Percentiles rank a stretch among this genome's conserved stretches.
Evolutionary conservation across 2,888 invertebrate genomes (phyloP).

Genomic region (Luperina nickerlii): DNA sequence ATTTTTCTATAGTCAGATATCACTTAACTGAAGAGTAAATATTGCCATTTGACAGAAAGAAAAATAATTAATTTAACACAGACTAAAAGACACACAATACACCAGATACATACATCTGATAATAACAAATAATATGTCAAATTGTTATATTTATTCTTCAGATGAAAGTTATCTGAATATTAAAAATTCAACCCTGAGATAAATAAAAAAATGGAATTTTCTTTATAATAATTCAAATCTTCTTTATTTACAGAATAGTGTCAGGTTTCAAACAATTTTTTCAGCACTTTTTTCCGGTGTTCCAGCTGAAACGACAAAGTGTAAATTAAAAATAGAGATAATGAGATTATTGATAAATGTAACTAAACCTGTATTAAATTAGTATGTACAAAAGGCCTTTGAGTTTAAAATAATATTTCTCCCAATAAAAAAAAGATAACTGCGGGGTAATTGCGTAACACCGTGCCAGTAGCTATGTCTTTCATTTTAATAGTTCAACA

Average conservation of each 20-base stretch:
- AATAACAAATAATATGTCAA: not conserved
- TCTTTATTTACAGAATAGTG: not conserved
- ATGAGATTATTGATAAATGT: too few species aligned
- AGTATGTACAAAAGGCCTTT: not conserved
- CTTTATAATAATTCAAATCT: not conserved
- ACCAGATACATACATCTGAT: too few species aligned
- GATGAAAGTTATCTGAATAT: not conserved
- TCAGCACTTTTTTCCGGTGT: constrained; percentile 2
- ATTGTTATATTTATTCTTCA: not conserved
- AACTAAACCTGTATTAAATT: not conserved
- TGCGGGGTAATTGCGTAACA: not conserved
- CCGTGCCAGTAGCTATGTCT: not conserved
- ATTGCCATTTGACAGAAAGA: not conserved
- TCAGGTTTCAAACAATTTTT: constrained; percentile 41
- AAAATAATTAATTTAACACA: not conserved
- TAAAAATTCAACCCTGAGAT: not conserved
- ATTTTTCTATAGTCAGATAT: not conserved
- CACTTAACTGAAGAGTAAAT: not conserved
- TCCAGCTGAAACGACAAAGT: constrained; percentile 30
- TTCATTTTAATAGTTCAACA: not conserved
- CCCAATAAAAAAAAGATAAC: not conserved
- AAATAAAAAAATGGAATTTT: constrained; percentile 2
- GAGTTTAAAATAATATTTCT: not conserved
- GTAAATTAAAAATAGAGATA: not conserved
- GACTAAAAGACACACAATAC: too few species aligned